Evolutionary conservation across 1,140 invertebrate genomes (phyloP), one percentile per base, ranked within the genome.

Genomic region (Melanaphis sacchari): DNA sequence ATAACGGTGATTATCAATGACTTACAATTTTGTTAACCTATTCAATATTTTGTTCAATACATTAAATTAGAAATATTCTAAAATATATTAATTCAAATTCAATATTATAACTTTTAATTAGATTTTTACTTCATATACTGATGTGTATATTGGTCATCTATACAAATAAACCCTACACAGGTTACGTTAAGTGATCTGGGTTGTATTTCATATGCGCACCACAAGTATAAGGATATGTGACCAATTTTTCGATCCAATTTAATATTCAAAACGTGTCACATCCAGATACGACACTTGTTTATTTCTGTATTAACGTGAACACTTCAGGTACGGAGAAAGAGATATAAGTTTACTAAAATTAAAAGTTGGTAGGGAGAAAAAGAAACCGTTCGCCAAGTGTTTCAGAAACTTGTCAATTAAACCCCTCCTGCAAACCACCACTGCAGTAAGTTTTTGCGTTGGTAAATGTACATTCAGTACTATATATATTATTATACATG

Each of bases 361-460:
- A 92, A 92, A 82, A 92, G 76, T 92, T 92, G 26, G 66, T 82
- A 26, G 88, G 88, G 49, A 38, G 43, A 49, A 81, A 40, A 91
- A 91, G 43, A 91, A 81, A 91, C 90, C 66, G 31, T 46, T 91
- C 66, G 8, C 40, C 59, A 49, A 91, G 90, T 84, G 81, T 93
- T 93, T 93, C 81, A 85, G 46, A 93, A 93, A 93, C 66, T 93
- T 85, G 81, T 82, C 91, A 82, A 93, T 93, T 93, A 93, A 93
- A 84, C 81, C 46, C 46, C 90, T 31, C 5, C 7, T n/a, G 15
- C 31, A 21, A n/a, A 8, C 31, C 59, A 76, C n/a, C 31, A 76
- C 1, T 87, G 38, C 38, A 66, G 36, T 93, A 85, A 93, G 91
- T 93, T 93, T 91, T 91, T 43, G 31, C 18, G 21, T 46, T 91